These are phyloP conservation scores for Mycalesis mineus DNA, from an alignment of 2,888 invertebrate species.

Conservation along the genomic window DNA sequence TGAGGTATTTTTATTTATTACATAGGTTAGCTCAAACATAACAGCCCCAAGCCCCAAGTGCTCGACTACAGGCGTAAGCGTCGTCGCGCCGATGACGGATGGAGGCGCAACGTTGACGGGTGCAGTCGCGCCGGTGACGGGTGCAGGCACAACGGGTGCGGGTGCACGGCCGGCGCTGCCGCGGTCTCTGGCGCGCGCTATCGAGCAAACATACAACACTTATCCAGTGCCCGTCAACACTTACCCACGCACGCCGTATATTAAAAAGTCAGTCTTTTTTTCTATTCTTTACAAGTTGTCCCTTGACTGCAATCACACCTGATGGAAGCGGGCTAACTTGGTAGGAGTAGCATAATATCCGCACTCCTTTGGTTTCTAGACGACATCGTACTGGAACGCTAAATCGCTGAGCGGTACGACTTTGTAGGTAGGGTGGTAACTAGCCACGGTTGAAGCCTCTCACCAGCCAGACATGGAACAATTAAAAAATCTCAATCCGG, in stretches of 20 bases:
- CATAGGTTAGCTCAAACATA: neutral
- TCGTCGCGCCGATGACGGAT: neutral
- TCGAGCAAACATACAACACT: conserved; percentile 63
- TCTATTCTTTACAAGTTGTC: no score
- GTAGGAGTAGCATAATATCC: no score
- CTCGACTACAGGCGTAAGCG: neutral
- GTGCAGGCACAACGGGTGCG: conserved; percentile 6
- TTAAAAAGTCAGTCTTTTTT: conserved; percentile 67
- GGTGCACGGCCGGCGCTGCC: conserved; percentile 43
- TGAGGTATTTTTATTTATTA: no score
- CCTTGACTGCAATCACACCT: no score
- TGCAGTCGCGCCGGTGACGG: neutral
- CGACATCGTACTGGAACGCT: no score
- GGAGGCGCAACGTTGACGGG: conserved; percentile 1
- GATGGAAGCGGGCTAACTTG: no score
- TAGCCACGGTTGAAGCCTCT: no score
- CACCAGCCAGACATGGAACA: no score
- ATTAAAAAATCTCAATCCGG: no score
- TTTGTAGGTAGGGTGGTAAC: no score
- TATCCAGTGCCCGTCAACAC: conserved; percentile 62
- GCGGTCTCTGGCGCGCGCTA: conserved; percentile 48
- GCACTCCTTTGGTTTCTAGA: no score
- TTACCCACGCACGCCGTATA: conserved; percentile 65
- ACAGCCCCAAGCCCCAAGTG: neutral
- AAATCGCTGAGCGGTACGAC: no score